A percentile compares a stretch with the other conserved stretches of the same genome.
These are phyloP conservation scores for Heliconius ethilla DNA, from an alignment of 2,888 invertebrate species.

Conservation along the genomic window DNA sequence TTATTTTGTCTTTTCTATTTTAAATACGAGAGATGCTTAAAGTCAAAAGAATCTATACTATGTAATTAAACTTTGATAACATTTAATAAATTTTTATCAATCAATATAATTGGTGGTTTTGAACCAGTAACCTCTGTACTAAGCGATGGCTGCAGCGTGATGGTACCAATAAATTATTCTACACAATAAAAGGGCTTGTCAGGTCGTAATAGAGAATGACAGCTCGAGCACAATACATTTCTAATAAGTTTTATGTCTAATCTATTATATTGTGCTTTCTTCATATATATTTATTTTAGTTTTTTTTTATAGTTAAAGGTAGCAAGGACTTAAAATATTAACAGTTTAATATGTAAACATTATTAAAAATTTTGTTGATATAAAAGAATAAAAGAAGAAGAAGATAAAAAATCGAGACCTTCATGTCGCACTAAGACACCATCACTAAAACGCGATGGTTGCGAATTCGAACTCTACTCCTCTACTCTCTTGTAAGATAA, in stretches of 20 bases:
- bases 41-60: background rate
- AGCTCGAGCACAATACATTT: constrained; percentile 27
- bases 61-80: background rate
- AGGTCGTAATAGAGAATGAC: constrained; percentile 41
- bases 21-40: background rate
- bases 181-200: constrained; percentile 33
- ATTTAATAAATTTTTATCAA: background rate
- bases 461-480: too few relatives aligned
- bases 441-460: too few relatives aligned
- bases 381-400: too few relatives aligned
- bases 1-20: background rate
- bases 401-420: too few relatives aligned
- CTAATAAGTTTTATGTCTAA: background rate
- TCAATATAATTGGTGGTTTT: background rate
- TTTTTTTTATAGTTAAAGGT: background rate
- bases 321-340: too few relatives aligned
- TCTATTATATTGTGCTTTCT: constrained; percentile 1
- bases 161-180: background rate
- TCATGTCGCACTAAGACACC: too few relatives aligned
- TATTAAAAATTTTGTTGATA: too few relatives aligned
- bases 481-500: too few relatives aligned
- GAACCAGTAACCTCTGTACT: background rate
- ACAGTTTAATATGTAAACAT: too few relatives aligned
- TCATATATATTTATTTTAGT: background rate
- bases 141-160: background rate